A percentile compares a stretch with the other conserved stretches of the same genome.
Evolutionary conservation across 35 echinoderm and acorn worm genomes (phyloP).

Genomic region (Ophioderma brevispina): DNA sequence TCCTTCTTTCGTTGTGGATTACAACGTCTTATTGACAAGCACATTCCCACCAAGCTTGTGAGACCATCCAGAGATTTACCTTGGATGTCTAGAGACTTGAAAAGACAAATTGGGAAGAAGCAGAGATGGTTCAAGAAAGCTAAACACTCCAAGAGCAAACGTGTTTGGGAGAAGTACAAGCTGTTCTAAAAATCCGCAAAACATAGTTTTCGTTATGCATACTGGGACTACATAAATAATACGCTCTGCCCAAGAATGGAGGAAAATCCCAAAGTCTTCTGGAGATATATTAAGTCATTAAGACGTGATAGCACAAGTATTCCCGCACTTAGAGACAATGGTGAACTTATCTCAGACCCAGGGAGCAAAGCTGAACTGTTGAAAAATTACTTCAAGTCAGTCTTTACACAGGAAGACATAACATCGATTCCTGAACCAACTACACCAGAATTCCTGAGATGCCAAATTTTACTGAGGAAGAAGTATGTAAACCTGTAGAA

Average conservation of each 20-base stretch:
- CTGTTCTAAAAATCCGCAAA: neutral
- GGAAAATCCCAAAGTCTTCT: conserved; percentile 2
- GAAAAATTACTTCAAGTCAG: neutral
- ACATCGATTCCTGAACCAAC: neutral
- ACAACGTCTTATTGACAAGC: conserved; percentile 4
- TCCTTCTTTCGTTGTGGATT: conserved; percentile 10
- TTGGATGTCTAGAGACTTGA: conserved; percentile 34
- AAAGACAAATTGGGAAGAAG: conserved; percentile 18
- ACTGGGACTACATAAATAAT: conserved; percentile 33
- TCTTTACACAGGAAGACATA: neutral
- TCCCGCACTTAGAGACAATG: neutral
- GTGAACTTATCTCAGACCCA: no score
- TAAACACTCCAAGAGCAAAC: neutral
- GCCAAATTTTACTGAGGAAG: neutral
- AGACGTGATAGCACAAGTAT: conserved; percentile 9
- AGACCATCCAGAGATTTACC: conserved; percentile 20
- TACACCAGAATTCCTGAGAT: neutral
- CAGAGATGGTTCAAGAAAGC: conserved; percentile 30
- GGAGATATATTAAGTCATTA: neutral
- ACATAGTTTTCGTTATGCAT: neutral
- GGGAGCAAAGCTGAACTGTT: neutral
- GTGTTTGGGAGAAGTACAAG: conserved; percentile 42
- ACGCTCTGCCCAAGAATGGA: no score
- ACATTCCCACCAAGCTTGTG: conserved; percentile 41
- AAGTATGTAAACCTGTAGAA: neutral